Conservation (phyloP, 2,113 vertebrate species). For the Takifugu flavidus region DNA sequence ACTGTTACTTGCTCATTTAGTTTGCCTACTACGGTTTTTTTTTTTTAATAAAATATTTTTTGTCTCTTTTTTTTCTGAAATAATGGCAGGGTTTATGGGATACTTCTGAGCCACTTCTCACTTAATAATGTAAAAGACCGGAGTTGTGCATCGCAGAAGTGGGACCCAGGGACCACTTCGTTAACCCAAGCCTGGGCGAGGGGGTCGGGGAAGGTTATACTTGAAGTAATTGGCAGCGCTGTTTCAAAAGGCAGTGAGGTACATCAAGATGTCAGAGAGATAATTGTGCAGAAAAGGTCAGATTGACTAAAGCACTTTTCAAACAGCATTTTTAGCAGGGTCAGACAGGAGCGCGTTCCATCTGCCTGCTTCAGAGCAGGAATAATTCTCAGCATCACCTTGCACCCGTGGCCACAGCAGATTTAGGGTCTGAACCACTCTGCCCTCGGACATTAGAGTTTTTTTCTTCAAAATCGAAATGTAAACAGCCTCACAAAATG, state of each 20-base stretch:
- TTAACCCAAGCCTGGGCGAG: constrained; percentile 29
- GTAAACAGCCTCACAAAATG: background rate
- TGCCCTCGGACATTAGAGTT: constrained; percentile 1
- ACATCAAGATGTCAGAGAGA: constrained; percentile 28
- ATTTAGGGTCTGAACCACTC: constrained; percentile 3
- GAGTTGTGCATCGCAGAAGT: constrained; percentile 10
- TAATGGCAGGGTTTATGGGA: background rate
- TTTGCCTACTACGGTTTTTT: background rate
- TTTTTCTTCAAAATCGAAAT: background rate
- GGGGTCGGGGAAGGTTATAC: constrained; percentile 25
- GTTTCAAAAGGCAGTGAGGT: constrained; percentile 7
- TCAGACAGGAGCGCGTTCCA: constrained; percentile 1
- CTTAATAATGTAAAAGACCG: constrained; percentile 13
- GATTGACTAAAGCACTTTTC: constrained; percentile 16
- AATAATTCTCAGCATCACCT: constrained; percentile 6
- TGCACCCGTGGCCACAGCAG: background rate
- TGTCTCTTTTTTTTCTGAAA: background rate
- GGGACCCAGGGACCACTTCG: constrained; percentile 26
- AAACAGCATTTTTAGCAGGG: background rate
- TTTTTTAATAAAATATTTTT: background rate
- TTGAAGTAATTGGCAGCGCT: constrained; percentile 42
- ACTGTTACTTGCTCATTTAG: too few species aligned
- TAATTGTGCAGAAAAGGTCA: constrained; percentile 39
- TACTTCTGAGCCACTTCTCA: background rate
- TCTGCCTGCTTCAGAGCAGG: constrained; percentile 18